Conservation (phyloP, 2,797 vertebrate genomes). For the Sphenodon punctatus region DNA sequence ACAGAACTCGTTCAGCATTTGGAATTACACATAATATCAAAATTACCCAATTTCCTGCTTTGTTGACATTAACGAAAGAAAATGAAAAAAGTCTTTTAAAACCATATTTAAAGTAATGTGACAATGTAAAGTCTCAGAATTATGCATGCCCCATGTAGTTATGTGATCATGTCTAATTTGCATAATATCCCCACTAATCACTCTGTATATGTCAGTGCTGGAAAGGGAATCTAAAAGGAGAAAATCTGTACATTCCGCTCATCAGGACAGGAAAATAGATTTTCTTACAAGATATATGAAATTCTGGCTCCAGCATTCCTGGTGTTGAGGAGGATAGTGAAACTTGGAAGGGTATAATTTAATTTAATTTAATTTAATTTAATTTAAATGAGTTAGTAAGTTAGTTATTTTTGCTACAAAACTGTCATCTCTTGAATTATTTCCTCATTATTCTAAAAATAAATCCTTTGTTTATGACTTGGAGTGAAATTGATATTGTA, state of each 20-base stretch:
- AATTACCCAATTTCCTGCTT: slow-evolving; percentile 41
- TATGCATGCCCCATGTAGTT: neutral
- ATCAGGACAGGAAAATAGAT: neutral
- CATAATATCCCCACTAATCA: neutral
- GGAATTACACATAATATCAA: neutral
- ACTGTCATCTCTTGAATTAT: neutral
- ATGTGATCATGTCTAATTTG: slow-evolving; percentile 5
- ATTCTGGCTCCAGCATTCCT: neutral
- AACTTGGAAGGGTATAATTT: too few species aligned
- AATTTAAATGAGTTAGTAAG: too few species aligned
- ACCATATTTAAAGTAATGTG: slow-evolving; percentile 36
- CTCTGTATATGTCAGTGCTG: neutral
- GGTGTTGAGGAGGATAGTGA: neutral
- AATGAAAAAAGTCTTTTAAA: slow-evolving; percentile 13
- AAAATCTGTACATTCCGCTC: neutral
- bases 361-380: too few species aligned
- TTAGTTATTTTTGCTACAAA: neutral
- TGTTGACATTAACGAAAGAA: slow-evolving; percentile 25
- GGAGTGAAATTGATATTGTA: neutral
- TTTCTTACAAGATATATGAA: too few species aligned
- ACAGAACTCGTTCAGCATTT: slow-evolving; percentile 10
- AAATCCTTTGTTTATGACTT: neutral
- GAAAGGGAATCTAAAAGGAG: neutral
- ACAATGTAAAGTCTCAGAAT: neutral
- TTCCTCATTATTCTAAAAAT: slow-evolving; percentile 10